phyloP scores from a whole-genome alignment of 2,888 invertebrate genomes.

The Caenorhabditis sulstoni region DNA sequence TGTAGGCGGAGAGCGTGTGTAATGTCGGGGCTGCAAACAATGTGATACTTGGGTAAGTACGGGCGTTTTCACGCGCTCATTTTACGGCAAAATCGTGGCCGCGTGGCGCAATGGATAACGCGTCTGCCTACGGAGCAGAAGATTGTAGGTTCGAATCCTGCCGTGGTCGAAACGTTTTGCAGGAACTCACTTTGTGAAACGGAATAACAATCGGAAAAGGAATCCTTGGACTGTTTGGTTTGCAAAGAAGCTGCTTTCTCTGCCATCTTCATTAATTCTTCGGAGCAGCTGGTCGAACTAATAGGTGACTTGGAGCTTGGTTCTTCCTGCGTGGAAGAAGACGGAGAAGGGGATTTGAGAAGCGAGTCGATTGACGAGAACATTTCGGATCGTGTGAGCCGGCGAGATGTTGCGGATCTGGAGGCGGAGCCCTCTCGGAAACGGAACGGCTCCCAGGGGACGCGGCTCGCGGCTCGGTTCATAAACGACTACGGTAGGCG shows the following conservation, averaged over 20 bases:
- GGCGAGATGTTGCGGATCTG: constrained; percentile 22
- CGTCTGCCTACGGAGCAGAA: constrained; percentile 81
- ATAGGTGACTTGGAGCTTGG: constrained; percentile 6
- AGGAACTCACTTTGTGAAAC: constrained; percentile 15
- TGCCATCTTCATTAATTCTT: constrained; percentile 48
- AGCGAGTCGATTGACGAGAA: constrained; percentile 58
- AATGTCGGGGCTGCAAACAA: constrained; percentile 13
- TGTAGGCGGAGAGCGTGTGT: constrained; percentile 31
- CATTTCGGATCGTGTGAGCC: constrained; percentile 38
- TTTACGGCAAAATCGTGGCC: constrained; percentile 1
- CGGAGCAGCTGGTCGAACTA: constrained; percentile 51
- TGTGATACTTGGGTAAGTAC: not conserved
- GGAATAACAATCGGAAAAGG: constrained; percentile 5
- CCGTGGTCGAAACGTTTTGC: constrained; percentile 66
- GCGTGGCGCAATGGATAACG: constrained; percentile 73
- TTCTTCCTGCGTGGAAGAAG: not conserved
- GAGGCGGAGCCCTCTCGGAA: constrained; percentile 17
- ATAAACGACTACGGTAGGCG: constrained; percentile 58
- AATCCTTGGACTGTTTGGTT: not conserved
- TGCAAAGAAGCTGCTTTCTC: constrained; percentile 34
- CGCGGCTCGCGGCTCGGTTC: constrained; percentile 34
- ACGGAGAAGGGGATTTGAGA: constrained; percentile 14
- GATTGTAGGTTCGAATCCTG: constrained; percentile 81
- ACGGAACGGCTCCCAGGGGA: constrained; percentile 10
- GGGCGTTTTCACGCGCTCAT: too few relatives aligned